Evolutionary conservation across 2,113 vertebrate genomes (phyloP), one percentile per base, ranked within the genome.

Genomic region (Prunella himalayana): DNA sequence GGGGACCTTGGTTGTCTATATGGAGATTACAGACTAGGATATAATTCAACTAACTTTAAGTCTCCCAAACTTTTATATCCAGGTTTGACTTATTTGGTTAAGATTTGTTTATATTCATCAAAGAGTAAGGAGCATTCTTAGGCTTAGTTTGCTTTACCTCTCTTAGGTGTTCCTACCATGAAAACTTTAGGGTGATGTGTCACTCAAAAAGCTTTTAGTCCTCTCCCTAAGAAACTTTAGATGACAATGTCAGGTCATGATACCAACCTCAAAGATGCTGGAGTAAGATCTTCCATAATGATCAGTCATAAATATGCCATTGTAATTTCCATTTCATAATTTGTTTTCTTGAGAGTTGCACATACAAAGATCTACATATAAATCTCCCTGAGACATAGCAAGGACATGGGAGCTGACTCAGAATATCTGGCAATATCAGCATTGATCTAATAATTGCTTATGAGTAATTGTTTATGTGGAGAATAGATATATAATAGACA

Each of bases 401-500:
- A 84, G 50, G n/a, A 53, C 0, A 4, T 53, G 21, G 31, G 18
- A 85, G 25, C 28, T 79, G 65, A 27, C 33, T n/a, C 31, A 69
- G 31, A 91, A 66, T 79, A 79, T 33, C 22, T 42, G 57, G 18
- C 10, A 45, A 37, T 45, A 23, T 89, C 65, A 95, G 76, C 16
- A 85, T 12, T 49, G 53, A 65, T 82, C 42, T 69, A 87, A 76
- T 86, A 92, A 79, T 49, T 94, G n/a, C n/a, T 82, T 68, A 27
- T 86, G 20, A 87, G 12, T 65, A 70, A 77, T 72, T 22, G 15
- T 66, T 94, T 82, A 47, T 33, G 37, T 61, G 39, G 18, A 85
- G 53, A 91, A 91, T 13, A 91, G 37, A 61, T 76, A n/a, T 28
- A 31, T 37, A 68, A 33, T 8, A 59, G 14, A 60, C 19, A 37